Evolutionary conservation across 1,140 invertebrate species (phyloP), one percentile per base, ranked within the genome.

Genomic region (Drosophila littoralis): DNA sequence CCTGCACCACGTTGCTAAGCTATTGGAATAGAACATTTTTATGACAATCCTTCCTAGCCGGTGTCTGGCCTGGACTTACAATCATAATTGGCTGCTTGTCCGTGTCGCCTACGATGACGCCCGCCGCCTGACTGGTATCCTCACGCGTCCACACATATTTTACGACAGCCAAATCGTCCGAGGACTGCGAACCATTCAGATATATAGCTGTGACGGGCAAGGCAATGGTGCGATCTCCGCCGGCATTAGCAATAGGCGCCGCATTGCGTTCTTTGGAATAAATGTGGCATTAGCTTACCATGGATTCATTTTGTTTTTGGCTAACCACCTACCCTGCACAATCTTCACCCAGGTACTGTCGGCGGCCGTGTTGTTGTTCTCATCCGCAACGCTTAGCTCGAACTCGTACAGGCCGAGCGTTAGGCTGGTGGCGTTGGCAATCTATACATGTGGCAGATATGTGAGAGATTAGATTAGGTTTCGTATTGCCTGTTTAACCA

Each of bases 351-450:
- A 94, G 17, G 96, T 94, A 38, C 93, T 94, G 91, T 96, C 95
- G 12, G 94, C 94, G 22, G 96, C 95, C 15, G 95, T 95, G 84
- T 98, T 98, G 43, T 95, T 95, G 81, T 96, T 96, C 76, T 96
- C 96, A 92, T 99, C 97, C 12, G 95, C 94, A 1, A 98, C 97
- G 12, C 95, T 97, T 46, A 99, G 92, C 82, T 96, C 95, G 91
- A 98, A 97, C 58, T 94, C 92, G 89, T 98, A 99, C 59, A 95
- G 93, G 7, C 98, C 98, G 82, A 97, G 96, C 0, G 96, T 97
- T 10, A 99, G 93, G 7, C 94, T 94, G 13, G 96, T 96, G 2
- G 96, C 95, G 92, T 97, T 97, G 12, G 96, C 96, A 85, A 94
- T 76, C 90, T 91, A 32, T 45, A 9, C 36, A 15, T 28, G 15